Evolutionary conservation across 2,888 invertebrate species (phyloP).

Genomic region (Dynastes tityus): DNA sequence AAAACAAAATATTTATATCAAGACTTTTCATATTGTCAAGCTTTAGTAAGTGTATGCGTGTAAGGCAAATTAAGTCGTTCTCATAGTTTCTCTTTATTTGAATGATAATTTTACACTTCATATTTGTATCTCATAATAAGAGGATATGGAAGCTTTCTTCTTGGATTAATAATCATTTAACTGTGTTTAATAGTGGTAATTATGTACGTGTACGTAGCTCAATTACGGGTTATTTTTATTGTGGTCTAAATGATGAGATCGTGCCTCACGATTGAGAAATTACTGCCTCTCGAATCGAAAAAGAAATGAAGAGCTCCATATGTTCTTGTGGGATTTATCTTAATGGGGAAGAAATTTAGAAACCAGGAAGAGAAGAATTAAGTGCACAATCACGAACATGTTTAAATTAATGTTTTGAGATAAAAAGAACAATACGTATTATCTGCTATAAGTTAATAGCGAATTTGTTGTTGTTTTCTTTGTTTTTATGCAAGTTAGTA

Average conservation of each 20-base stretch:
- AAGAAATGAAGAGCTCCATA: neutral
- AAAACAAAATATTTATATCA: too few species aligned
- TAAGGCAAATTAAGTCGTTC: too few species aligned
- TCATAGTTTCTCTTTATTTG: too few species aligned
- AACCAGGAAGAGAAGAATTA: neutral
- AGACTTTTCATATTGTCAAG: neutral
- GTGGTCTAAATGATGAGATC: neutral
- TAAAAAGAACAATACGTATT: too few species aligned
- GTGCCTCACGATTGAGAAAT: constrained; percentile 26
- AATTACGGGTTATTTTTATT: neutral
- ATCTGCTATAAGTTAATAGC: too few species aligned
- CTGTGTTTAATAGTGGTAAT: neutral
- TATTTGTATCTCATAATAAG: neutral
- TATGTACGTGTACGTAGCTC: neutral
- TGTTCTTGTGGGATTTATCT: neutral
- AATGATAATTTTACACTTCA: too few species aligned
- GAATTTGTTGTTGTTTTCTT: too few species aligned
- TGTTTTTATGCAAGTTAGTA: too few species aligned
- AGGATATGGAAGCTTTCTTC: neutral
- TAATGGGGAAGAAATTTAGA: neutral
- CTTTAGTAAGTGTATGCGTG: neutral
- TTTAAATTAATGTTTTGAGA: too few species aligned
- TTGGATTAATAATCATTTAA: neutral
- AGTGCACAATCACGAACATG: neutral
- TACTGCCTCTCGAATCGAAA: neutral